phyloP scores from a whole-genome alignment of 2,888 invertebrate species.

The Dioctria rufipes region DNA sequence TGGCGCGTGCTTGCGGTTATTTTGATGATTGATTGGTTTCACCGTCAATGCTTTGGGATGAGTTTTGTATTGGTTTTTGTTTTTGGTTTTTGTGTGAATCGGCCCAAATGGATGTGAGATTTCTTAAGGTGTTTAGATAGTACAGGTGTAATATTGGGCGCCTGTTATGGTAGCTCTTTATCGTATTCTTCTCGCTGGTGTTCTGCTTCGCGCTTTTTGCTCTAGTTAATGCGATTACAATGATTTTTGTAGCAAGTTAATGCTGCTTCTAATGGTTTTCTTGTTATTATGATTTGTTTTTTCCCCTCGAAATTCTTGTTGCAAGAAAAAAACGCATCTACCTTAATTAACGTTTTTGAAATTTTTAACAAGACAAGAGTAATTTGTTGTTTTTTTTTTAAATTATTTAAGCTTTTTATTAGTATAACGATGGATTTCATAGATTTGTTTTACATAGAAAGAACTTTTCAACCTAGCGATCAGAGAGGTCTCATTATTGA shows the following conservation, averaged over 20 bases:
- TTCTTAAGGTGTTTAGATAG: slow-evolving; percentile 22
- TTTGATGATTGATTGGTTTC: slow-evolving; percentile 48
- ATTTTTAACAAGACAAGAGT: no score
- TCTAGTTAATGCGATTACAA: slow-evolving; percentile 25
- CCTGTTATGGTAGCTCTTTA: neutral
- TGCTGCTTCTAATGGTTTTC: neutral
- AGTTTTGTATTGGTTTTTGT: neutral
- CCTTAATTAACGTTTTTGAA: slow-evolving; percentile 51
- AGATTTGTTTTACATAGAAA: no score
- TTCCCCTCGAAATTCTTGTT: neutral
- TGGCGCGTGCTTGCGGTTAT: slow-evolving; percentile 57
- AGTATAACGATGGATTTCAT: neutral
- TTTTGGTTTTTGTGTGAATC: neutral
- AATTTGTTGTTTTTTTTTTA: no score
- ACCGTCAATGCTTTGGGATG: slow-evolving; percentile 5
- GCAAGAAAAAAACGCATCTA: slow-evolving; percentile 50
- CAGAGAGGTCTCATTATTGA: no score
- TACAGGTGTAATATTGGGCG: slow-evolving; percentile 13
- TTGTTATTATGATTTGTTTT: neutral
- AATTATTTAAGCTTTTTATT: no score
- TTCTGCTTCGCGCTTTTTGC: neutral
- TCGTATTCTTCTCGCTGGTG: slow-evolving; percentile 1
- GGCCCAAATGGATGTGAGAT: neutral
- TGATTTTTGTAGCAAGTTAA: neutral
- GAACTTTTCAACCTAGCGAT: no score